Evolutionary conservation across 2,113 vertebrate species (phyloP).

Genomic region (Pseudorectes ferrugineus): DNA sequence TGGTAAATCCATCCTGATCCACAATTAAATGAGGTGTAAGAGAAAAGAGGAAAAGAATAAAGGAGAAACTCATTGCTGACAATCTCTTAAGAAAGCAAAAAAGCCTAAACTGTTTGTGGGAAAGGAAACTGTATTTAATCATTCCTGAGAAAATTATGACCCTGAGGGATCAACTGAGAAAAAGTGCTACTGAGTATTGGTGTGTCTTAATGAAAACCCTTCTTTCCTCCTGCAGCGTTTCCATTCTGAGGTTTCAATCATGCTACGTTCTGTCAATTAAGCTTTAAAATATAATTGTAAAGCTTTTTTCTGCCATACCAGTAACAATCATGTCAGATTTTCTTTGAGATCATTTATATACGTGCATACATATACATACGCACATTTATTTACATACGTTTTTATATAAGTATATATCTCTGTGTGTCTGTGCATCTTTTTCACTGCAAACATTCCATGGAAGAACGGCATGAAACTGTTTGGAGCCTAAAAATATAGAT

Average conservation of each 20-base stretch:
- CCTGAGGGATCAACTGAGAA: background rate
- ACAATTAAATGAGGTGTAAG: background rate
- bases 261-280: background rate
- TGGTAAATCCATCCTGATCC: background rate
- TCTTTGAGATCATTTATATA: background rate
- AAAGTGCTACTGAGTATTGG: background rate
- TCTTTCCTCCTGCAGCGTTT: background rate
- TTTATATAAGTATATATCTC: background rate
- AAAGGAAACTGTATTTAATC: background rate
- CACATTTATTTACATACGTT: rapidly evolving
- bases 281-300: background rate
- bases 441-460: background rate
- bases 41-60: background rate
- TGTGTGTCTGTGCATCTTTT: background rate
- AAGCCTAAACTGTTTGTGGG: background rate
- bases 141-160: conserved; percentile 19
- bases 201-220: background rate
- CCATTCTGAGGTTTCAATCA: background rate
- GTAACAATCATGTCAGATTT: background rate
- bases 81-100: background rate
- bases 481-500: background rate
- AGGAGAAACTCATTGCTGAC: background rate
- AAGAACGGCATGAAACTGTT: background rate
- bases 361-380: background rate
- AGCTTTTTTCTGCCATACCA: background rate